These are phyloP conservation scores for Eurystomus gularis DNA, from an alignment of 2,113 vertebrate species.

Conservation along the genomic window DNA sequence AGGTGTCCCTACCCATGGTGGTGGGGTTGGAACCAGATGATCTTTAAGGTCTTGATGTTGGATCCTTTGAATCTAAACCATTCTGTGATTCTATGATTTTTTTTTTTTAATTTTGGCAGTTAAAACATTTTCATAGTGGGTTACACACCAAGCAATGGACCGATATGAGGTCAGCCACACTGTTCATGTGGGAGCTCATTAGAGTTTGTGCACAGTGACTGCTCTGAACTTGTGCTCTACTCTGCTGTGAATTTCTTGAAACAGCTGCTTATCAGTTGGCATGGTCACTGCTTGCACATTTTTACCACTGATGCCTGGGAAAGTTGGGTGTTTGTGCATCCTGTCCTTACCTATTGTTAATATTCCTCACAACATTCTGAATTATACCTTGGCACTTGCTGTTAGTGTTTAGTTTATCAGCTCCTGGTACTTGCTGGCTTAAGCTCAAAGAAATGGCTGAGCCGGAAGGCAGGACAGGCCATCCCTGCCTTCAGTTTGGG, in stretches of 20 bases:
- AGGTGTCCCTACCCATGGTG: not conserved
- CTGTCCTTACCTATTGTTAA: constrained; percentile 25
- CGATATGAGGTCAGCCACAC: not conserved
- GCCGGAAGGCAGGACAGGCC: not conserved
- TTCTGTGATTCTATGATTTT: not conserved
- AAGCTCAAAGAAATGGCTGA: not conserved
- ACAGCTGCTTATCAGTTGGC: constrained; percentile 34
- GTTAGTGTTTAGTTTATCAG: not conserved
- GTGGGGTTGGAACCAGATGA: not conserved
- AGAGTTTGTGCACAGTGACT: rapidly evolving
- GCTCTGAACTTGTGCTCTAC: not conserved
- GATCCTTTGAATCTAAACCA: not conserved
- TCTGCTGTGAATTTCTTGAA: not conserved
- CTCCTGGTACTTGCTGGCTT: rapidly evolving
- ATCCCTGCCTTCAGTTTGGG: not conserved
- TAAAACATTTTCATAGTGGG: not conserved
- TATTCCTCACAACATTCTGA: not conserved
- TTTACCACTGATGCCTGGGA: not conserved
- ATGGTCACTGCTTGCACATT: not conserved
- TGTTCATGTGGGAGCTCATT: rapidly evolving
- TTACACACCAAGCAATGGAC: rapidly evolving
- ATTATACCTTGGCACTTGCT: not conserved
- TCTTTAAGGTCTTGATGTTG: not conserved
- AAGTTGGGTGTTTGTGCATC: constrained; percentile 35
- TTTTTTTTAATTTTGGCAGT: not conserved